Conservation (phyloP, 2,113 vertebrate genomes). For the Epinephelus fuscoguttatus region DNA sequence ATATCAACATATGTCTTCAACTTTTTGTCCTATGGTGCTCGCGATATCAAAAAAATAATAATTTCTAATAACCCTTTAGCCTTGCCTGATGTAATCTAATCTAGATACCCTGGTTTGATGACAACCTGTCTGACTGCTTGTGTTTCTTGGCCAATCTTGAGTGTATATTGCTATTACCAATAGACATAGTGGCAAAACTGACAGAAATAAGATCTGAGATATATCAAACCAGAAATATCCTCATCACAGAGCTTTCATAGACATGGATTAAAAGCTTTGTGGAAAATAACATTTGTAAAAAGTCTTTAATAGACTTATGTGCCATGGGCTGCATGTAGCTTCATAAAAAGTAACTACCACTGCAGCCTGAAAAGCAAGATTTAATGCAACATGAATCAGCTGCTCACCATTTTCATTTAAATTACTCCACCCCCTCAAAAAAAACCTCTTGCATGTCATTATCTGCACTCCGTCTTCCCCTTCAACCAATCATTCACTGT, state of each 20-base stretch:
- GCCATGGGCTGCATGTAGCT: neutral
- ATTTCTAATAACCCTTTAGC: neutral
- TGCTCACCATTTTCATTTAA: slow-evolving; percentile 13
- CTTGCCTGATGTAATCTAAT: neutral
- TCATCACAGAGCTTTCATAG: neutral
- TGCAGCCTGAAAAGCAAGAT: slow-evolving; percentile 2
- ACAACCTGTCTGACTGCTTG: neutral
- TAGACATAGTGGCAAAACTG: neutral
- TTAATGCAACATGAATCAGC: slow-evolving; percentile 35
- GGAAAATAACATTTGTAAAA: neutral
- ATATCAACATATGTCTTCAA: too few species aligned
- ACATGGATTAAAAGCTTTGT: neutral
- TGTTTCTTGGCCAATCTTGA: neutral
- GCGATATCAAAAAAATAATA: neutral
- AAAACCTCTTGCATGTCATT: slow-evolving; percentile 29
- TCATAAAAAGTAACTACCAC: neutral
- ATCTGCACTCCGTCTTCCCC: slow-evolving; percentile 17
- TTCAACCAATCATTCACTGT: slow-evolving; percentile 43
- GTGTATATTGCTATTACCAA: neutral
- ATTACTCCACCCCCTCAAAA: slow-evolving; percentile 19
- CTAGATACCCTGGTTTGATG: neutral
- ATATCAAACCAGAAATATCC: neutral
- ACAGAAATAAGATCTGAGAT: neutral
- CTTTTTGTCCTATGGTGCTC: neutral
- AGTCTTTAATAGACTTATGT: neutral